These are phyloP conservation scores for Drosophila bocqueti DNA, from an alignment of 1,140 invertebrate genomes.

Conservation along the genomic window DNA sequence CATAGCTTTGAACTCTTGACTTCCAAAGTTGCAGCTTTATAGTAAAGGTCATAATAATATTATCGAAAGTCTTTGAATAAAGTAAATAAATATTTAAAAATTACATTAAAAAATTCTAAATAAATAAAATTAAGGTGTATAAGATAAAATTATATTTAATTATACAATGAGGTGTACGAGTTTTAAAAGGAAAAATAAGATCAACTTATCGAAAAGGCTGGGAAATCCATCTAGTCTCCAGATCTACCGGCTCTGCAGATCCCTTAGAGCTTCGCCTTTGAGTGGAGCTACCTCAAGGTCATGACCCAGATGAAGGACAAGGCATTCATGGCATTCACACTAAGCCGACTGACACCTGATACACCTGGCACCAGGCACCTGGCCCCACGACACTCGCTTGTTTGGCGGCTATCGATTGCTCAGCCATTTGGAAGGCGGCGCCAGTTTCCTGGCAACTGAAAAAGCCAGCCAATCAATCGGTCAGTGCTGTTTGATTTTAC, in stretches of 20 bases:
- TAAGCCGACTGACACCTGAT: constrained; percentile 14
- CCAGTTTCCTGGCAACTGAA: constrained; percentile 65
- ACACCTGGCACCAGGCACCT: constrained; percentile 4
- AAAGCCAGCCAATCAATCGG: constrained; percentile 64
- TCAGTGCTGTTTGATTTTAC: constrained; percentile 58
- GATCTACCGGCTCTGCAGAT: background rate
- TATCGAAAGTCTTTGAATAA: background rate
- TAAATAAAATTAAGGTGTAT: background rate
- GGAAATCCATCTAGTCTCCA: no score
- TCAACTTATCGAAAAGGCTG: background rate
- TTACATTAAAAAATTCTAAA: no score
- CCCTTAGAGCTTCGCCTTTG: background rate
- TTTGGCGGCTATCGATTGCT: constrained; percentile 68
- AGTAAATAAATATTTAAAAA: background rate
- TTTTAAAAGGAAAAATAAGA: no score
- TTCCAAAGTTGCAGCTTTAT: no score
- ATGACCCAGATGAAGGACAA: constrained; percentile 31
- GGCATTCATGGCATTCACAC: constrained; percentile 24
- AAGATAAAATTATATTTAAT: background rate
- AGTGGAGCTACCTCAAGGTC: constrained; percentile 26
- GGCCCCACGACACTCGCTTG: constrained; percentile 27
- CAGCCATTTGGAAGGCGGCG: constrained; percentile 39
- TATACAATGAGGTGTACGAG: background rate
- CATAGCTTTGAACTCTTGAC: no score
- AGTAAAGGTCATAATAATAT: background rate